A percentile compares a stretch with the other conserved stretches of the same genome.
These are phyloP conservation scores for Heptranchias perlo DNA, from an alignment of 2,113 vertebrate genomes.

Conservation along the genomic window DNA sequence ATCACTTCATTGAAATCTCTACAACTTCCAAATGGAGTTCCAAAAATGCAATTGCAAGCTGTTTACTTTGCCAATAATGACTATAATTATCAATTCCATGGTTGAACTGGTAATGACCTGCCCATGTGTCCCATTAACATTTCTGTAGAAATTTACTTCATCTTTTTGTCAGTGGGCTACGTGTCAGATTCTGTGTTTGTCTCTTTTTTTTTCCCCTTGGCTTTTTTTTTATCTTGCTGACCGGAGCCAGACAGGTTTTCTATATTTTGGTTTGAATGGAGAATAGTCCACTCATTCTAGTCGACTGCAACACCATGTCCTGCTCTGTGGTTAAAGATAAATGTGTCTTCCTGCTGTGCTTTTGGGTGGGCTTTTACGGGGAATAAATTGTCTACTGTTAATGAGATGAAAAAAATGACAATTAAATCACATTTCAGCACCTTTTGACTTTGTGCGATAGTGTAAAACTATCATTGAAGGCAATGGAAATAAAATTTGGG, in stretches of 20 bases:
- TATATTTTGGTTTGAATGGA: neutral
- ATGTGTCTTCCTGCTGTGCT: neutral
- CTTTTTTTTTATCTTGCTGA: neutral
- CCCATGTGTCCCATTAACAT: neutral
- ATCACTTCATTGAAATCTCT: neutral
- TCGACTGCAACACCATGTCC: neutral
- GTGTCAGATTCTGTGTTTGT: neutral
- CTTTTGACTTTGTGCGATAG: neutral
- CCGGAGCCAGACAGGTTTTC: neutral
- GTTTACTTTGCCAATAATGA: conserved; percentile 14
- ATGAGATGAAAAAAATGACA: neutral
- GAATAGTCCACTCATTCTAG: neutral
- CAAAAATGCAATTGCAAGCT: neutral
- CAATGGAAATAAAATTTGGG: no score
- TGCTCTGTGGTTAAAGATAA: neutral
- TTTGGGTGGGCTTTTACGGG: neutral
- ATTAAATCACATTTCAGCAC: neutral
- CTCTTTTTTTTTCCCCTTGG: neutral
- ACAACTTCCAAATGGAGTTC: neutral
- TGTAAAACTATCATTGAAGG: no score
- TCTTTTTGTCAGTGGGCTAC: neutral
- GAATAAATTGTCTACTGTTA: neutral
- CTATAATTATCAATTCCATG: conserved; percentile 7
- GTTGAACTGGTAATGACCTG: conserved; percentile 24
- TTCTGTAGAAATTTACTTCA: neutral